phyloP scores from a whole-genome alignment of 2,113 vertebrate species.

The Notarius quadriscutis region DNA sequence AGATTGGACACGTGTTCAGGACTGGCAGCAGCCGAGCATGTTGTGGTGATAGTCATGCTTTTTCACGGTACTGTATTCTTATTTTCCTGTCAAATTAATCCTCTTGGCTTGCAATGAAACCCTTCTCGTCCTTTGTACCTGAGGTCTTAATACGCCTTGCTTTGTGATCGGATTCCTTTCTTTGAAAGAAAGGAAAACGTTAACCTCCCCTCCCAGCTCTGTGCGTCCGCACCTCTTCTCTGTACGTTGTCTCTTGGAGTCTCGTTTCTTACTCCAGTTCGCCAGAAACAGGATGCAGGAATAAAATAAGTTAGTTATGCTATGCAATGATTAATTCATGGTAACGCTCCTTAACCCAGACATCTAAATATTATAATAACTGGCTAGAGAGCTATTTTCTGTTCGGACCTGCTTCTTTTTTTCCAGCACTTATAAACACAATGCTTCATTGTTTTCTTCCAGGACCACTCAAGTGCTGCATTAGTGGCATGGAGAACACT shows the following conservation, averaged over 20 bases:
- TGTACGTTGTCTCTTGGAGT: conserved; percentile 37
- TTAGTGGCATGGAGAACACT: conserved; percentile 16
- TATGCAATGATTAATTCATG: conserved; percentile 55
- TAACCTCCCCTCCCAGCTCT: conserved; percentile 20
- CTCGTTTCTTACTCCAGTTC: conserved; percentile 50
- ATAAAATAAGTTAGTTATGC: conserved; percentile 37
- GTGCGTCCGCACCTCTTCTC: conserved; percentile 16
- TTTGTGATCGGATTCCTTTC: conserved; percentile 8
- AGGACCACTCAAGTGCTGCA: conserved; percentile 23
- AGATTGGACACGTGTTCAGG: conserved; percentile 48
- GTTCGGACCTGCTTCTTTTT: conserved; percentile 11
- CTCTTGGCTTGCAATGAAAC: background rate
- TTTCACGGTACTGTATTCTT: conserved; percentile 29
- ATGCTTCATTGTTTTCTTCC: conserved; percentile 53
- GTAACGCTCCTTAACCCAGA: conserved; percentile 43
- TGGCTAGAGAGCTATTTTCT: conserved; percentile 45
- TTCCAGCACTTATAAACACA: conserved; percentile 35
- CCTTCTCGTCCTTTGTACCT: background rate
- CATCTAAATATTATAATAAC: conserved; percentile 43
- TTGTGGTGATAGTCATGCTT: conserved; percentile 32
- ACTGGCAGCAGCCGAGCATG: conserved; percentile 41
- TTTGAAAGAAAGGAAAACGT: conserved; percentile 6
- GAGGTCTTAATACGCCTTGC: conserved; percentile 27
- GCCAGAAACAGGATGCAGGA: conserved; percentile 32
- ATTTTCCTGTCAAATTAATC: background rate